phyloP scores from a whole-genome alignment of 2,888 invertebrate species.

The Prosopocoilus inquinatus region DNA sequence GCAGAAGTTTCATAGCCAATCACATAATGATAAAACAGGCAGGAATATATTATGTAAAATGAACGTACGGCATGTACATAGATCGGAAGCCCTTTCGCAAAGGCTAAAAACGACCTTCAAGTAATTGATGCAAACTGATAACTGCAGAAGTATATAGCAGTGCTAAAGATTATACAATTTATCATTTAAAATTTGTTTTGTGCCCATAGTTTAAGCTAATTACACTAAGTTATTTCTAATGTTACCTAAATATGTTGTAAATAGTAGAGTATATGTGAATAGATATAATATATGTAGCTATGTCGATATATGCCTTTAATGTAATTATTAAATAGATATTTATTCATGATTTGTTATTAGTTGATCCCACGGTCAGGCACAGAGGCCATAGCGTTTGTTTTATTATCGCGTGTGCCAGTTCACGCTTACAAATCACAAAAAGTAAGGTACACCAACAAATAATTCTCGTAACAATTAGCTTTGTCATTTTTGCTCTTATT shows the following conservation, averaged over 20 bases:
- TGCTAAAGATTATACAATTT: conserved; percentile 42
- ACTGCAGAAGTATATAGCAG: conserved; percentile 15
- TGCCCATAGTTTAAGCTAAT: conserved; percentile 55
- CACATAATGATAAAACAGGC: conserved; percentile 3
- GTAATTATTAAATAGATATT: conserved; percentile 45
- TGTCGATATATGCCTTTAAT: conserved; percentile 42
- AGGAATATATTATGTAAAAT: background rate
- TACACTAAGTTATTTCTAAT: conserved; percentile 42
- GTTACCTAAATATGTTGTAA: conserved; percentile 35
- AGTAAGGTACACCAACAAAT: conserved; percentile 1
- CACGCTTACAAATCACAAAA: conserved; percentile 37
- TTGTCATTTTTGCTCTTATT: no score
- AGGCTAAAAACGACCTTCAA: conserved; percentile 8
- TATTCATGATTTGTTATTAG: conserved; percentile 51
- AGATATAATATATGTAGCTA: conserved; percentile 45
- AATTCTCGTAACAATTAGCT: background rate
- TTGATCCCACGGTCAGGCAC: conserved; percentile 54
- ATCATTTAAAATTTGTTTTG: conserved; percentile 48
- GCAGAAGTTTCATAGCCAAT: conserved; percentile 16
- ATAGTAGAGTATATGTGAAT: conserved; percentile 44
- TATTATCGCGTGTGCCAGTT: conserved; percentile 47
- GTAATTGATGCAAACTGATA: background rate
- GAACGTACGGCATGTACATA: background rate
- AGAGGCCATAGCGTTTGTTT: conserved; percentile 46
- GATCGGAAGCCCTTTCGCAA: conserved; percentile 5